These are phyloP conservation scores for Oxycera nigricornis DNA, from an alignment of 2,888 invertebrate genomes.

Conservation along the genomic window DNA sequence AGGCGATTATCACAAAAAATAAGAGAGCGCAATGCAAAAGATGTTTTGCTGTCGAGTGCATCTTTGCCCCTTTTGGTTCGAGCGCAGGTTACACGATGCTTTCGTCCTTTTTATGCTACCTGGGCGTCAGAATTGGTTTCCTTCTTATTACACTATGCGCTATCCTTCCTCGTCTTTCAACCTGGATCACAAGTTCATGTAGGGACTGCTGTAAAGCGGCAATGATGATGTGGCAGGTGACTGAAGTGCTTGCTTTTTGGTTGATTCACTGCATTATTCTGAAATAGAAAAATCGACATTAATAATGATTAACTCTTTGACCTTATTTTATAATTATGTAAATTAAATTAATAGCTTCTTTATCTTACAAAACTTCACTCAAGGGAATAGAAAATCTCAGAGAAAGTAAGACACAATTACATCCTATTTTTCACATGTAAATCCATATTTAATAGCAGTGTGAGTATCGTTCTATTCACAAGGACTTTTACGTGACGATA, in stretches of 20 bases:
- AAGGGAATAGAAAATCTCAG: too few species aligned
- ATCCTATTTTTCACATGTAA: too few species aligned
- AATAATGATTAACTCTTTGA: too few species aligned
- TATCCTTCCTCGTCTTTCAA: background rate
- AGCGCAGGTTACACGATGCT: too few species aligned
- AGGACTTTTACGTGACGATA: too few species aligned
- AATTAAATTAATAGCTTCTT: too few species aligned
- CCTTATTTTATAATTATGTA: too few species aligned
- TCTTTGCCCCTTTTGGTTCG: slow-evolving; percentile 44
- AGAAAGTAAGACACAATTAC: too few species aligned
- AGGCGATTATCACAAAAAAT: slow-evolving; percentile 74
- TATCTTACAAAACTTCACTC: too few species aligned
- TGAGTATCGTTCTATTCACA: too few species aligned
- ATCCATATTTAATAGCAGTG: too few species aligned
- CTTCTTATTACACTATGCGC: background rate
- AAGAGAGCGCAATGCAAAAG: slow-evolving; percentile 80
- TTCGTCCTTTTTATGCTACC: background rate
- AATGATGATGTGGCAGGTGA: background rate
- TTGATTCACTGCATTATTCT: slow-evolving; percentile 31
- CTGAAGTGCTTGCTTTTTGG: background rate
- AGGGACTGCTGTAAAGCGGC: background rate
- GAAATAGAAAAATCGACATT: slow-evolving; percentile 6
- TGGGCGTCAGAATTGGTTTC: background rate
- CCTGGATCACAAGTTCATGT: slow-evolving; percentile 1
- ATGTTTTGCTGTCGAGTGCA: slow-evolving; percentile 71